A percentile compares a stretch with the other conserved stretches of the same genome.
Evolutionary conservation across 2,113 vertebrate genomes (phyloP).

Genomic region (Scomber colias): DNA sequence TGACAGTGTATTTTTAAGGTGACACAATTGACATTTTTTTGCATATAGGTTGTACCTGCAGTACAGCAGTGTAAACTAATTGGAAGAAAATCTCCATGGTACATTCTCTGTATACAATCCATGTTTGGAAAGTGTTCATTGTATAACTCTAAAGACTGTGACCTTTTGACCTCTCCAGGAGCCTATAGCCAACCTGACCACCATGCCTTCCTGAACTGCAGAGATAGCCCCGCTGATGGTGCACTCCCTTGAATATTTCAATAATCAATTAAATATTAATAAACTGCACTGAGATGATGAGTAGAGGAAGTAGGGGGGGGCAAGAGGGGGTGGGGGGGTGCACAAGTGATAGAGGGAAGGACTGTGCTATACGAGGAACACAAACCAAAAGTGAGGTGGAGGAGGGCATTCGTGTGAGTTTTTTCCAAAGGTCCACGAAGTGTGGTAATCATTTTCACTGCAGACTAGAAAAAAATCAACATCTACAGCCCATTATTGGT

Average conservation of each 20-base stretch:
- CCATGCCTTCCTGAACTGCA: constrained; percentile 82
- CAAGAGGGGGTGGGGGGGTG: constrained; percentile 77
- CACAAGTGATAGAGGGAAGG: constrained; percentile 13
- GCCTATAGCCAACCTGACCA: constrained; percentile 49
- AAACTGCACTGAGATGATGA: constrained; percentile 91
- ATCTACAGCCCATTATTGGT: neutral
- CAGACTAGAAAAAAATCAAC: neutral
- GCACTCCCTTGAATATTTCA: constrained; percentile 93
- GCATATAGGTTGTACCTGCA: neutral
- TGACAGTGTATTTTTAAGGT: no score
- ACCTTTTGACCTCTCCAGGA: constrained; percentile 36
- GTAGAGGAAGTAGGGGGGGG: constrained; percentile 84
- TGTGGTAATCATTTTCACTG: neutral
- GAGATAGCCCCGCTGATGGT: constrained; percentile 85
- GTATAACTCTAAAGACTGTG: neutral
- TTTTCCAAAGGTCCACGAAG: neutral
- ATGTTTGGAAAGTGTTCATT: constrained; percentile 25
- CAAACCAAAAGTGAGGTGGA: neutral
- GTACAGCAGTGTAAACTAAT: neutral
- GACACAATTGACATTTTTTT: neutral
- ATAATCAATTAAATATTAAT: constrained; percentile 95
- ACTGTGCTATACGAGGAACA: neutral
- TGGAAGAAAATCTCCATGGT: neutral
- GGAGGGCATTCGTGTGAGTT: neutral
- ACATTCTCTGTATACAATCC: constrained; percentile 12